A percentile compares a stretch with the other conserved stretches of the same genome.
These are phyloP conservation scores for Dryobotodes eremita DNA, from an alignment of 2,888 invertebrate species.

Conservation along the genomic window DNA sequence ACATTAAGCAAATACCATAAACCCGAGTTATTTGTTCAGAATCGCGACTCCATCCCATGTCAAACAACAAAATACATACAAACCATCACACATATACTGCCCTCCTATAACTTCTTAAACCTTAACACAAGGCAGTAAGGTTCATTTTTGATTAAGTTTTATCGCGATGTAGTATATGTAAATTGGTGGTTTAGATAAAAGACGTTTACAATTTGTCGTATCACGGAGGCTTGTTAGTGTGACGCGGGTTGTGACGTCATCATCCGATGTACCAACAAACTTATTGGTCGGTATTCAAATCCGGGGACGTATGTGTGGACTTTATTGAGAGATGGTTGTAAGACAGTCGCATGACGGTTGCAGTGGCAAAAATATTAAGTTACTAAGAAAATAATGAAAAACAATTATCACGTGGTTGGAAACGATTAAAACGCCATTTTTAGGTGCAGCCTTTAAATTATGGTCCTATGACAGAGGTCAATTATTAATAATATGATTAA, in stretches of 20 bases:
- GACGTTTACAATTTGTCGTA: constrained; percentile 78
- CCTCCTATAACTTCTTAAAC: not conserved
- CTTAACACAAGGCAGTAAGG: not conserved
- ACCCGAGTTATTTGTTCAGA: constrained; percentile 66
- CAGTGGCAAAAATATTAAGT: not conserved
- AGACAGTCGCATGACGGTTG: constrained; percentile 22
- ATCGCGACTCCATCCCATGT: constrained; percentile 70
- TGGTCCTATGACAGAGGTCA: not conserved
- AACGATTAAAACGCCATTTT: not conserved
- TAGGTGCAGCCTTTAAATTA: not conserved
- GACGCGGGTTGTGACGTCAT: constrained; percentile 78
- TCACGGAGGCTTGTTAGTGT: constrained; percentile 76
- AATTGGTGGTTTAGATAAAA: constrained; percentile 70
- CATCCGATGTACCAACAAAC: constrained; percentile 70
- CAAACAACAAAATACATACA: constrained; percentile 67
- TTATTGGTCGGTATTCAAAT: constrained; percentile 70
- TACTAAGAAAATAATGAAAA: not conserved
- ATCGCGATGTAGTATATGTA: constrained; percentile 30
- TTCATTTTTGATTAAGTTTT: constrained; percentile 23
- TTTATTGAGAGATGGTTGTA: constrained; percentile 3
- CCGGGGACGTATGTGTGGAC: constrained; percentile 27
- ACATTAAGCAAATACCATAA: constrained; percentile 62
- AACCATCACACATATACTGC: constrained; percentile 38
- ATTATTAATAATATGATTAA: not conserved
- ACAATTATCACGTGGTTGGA: not conserved